Conservation (phyloP, 1,140 invertebrate species). For the Steinernema feltiae region DNA sequence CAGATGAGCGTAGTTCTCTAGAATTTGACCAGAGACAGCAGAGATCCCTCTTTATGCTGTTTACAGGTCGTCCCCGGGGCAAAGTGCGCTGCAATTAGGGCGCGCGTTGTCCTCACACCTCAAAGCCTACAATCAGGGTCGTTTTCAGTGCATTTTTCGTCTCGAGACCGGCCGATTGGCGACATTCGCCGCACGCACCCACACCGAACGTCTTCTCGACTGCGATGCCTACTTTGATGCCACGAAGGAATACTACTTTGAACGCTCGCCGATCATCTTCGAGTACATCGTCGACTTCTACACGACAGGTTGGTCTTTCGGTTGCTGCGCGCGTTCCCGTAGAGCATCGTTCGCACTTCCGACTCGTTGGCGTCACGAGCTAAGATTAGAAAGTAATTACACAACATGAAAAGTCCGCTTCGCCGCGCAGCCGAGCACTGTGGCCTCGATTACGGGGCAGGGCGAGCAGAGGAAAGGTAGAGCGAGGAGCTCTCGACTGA, state of each 20-base stretch:
- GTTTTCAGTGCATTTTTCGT: slow-evolving; percentile 17
- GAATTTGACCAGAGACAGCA: no score
- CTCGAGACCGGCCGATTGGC: slow-evolving; percentile 45
- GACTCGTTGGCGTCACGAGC: not conserved
- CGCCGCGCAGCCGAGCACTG: no score
- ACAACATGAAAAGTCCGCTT: no score
- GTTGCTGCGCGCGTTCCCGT: not conserved
- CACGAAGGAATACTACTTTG: slow-evolving; percentile 40
- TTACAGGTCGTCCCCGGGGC: not conserved
- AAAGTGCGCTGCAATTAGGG: not conserved
- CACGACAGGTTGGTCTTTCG: slow-evolving; percentile 29
- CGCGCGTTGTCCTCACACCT: not conserved
- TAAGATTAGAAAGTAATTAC: slow-evolving; percentile 9
- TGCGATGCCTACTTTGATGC: slow-evolving; percentile 19
- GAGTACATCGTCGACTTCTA: slow-evolving; percentile 39
- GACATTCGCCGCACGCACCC: slow-evolving; percentile 43
- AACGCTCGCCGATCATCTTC: slow-evolving; percentile 35
- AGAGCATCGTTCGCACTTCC: not conserved
- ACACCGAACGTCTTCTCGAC: slow-evolving; percentile 41
- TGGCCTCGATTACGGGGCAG: no score
- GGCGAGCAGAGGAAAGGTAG: no score
- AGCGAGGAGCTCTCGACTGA: no score
- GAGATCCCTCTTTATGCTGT: no score
- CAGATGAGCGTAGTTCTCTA: no score
- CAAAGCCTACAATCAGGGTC: not conserved